A percentile compares a stretch with the other conserved stretches of the same genome.
Conservation (phyloP, 64 coral and sea anemone species). For the Pocillopora verrucosa region DNA sequence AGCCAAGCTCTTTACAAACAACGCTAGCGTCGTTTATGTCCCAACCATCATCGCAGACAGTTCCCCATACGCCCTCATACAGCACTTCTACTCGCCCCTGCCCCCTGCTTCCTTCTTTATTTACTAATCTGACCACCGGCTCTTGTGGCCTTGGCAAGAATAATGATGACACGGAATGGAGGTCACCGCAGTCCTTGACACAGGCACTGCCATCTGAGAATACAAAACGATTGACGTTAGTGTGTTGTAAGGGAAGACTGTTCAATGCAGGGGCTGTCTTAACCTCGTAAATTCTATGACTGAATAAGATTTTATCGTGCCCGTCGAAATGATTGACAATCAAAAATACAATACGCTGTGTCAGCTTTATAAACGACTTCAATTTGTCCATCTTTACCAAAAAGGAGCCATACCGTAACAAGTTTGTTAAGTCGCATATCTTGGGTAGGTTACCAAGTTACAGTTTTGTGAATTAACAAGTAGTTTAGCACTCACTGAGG, state of each 20-base stretch:
- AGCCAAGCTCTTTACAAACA: conserved; percentile 78
- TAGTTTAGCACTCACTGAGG: conserved; percentile 30
- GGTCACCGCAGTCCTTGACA: conserved; percentile 12
- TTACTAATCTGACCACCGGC: conserved; percentile 40
- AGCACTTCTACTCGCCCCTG: conserved; percentile 56
- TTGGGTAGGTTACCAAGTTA: no score
- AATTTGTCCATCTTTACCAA: no score
- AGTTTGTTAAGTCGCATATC: no score
- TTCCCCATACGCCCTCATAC: conserved; percentile 74
- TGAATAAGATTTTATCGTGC: no score
- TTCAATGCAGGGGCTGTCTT: no score
- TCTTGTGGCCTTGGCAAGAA: conserved; percentile 33
- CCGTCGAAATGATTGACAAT: no score
- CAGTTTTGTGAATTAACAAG: no score
- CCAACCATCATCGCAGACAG: conserved; percentile 88
- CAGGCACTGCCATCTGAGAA: conserved; percentile 32
- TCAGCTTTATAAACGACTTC: no score
- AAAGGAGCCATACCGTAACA: no score
- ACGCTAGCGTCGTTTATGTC: conserved; percentile 69
- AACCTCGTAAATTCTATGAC: no score
- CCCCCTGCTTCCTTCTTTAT: neutral
- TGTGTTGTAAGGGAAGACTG: neutral
- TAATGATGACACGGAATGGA: conserved; percentile 35
- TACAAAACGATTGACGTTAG: neutral
- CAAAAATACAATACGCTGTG: no score